Evolutionary conservation across 2,888 invertebrate species (phyloP), one percentile per base, ranked within the genome.

Genomic region (Idaea dimidiata): DNA sequence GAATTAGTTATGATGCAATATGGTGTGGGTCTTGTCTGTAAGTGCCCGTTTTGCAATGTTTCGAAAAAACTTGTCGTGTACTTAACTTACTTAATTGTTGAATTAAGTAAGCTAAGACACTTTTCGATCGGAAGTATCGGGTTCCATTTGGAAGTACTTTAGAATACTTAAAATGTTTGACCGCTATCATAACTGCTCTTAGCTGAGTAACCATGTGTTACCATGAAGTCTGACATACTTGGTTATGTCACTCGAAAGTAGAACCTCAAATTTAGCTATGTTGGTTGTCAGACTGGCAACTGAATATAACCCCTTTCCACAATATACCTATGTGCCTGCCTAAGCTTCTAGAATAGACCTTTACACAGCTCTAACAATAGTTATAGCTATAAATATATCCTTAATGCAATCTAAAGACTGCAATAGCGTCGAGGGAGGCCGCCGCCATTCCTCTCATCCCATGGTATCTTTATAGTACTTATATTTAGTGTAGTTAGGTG

Each of bases 1-100:
- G 69, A 73, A 79, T n/a, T 73, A 75, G 68, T 61, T 67, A 67
- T 79, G 75, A 77, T 77, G 77, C 73, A 78, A 78, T 65, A 67
- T 59, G 10, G 43, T 43, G 43, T 43, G 43, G 43, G 43, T 14
- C 43, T 43, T 8, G 8, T 43, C 7, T 43, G 10, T 43, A 10
- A 10, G 43, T 43, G 14, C 43, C 43, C 43, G 43, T 43, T 43
- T 43, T 43, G 43, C 43, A 43, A 43, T 43, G 14, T 43, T 10
- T 43, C 1, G n/a, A 10, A 33, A 33, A 33, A 10, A 33, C 33
- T 33, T 33, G 24, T 24, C 24, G 24, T 24, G 24, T 5, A 3
- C 3, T 24, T 24, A 3, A 24, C 24, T 24, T 24, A 24, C 24
- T 3, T 5, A 1, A 24, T 24, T 24, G 1, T 24, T n/a, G n/a